phyloP scores from a whole-genome alignment of 2,113 vertebrate species.

The Fulmarus glacialis region DNA sequence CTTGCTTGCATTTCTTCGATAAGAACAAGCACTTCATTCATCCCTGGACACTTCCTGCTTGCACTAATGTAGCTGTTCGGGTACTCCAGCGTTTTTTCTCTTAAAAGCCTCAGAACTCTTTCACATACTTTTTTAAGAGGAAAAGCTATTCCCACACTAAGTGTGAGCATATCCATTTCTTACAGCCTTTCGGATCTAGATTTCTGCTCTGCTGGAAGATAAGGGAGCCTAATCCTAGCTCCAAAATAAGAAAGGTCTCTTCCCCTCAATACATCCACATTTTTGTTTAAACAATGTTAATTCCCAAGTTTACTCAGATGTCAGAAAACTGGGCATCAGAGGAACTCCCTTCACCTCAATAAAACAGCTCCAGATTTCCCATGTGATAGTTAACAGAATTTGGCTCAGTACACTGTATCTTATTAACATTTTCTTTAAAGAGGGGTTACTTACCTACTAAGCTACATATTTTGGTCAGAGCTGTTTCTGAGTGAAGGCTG shows the following conservation, averaged over 20 bases:
- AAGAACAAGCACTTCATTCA: neutral
- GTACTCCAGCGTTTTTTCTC: neutral
- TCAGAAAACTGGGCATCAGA: neutral
- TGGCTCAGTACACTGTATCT: rapidly evolving
- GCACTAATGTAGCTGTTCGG: neutral
- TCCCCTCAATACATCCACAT: neutral
- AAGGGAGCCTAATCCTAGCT: neutral
- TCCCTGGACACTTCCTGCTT: neutral
- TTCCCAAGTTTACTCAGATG: neutral
- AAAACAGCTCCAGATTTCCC: neutral
- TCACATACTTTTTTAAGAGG: neutral
- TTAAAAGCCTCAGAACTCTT: neutral
- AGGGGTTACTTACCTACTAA: neutral
- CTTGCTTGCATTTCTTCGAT: neutral
- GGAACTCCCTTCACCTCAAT: neutral
- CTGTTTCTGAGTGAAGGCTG: neutral
- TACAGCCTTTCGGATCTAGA: neutral
- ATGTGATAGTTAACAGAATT: neutral
- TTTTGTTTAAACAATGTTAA: neutral
- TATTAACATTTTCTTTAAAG: neutral
- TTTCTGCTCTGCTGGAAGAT: neutral
- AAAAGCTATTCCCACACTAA: neutral
- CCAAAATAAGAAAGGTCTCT: neutral
- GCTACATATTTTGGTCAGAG: neutral
- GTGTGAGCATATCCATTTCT: neutral